Percentiles rank a stretch among this genome's conserved stretches.
These are phyloP conservation scores for Rotaria magnacalcarata DNA, from an alignment of 2,888 invertebrate genomes.

Conservation along the genomic window DNA sequence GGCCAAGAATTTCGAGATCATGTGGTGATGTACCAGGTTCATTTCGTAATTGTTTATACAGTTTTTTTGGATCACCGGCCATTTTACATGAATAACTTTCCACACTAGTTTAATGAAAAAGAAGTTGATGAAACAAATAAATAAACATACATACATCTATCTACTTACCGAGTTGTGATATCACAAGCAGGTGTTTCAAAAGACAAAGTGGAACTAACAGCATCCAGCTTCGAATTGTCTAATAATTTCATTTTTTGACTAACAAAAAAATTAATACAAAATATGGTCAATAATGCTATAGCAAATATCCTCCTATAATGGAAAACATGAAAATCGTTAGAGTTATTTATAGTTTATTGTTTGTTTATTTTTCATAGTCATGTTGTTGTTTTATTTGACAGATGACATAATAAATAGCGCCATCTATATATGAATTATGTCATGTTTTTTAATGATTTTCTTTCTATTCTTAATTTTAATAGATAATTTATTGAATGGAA, in stretches of 20 bases:
- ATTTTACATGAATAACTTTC: conserved; percentile 94
- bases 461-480: too few species aligned
- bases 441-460: too few species aligned
- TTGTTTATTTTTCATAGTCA: not conserved
- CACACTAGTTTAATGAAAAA: conserved; percentile 30
- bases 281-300: not conserved
- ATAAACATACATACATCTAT: not conserved
- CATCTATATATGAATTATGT: not conserved
- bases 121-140: not conserved
- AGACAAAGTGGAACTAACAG: conserved; percentile 41
- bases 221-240: conserved; percentile 45
- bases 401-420: not conserved
- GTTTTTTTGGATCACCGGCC: conserved; percentile 88
- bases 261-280: not conserved
- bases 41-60: conserved; percentile 78
- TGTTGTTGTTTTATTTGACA: conserved; percentile 26
- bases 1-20: conserved; percentile 67
- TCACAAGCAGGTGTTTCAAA: conserved; percentile 44
- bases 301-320: not conserved
- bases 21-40: conserved; percentile 76
- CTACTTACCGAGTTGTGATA: conserved; percentile 42
- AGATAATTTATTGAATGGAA: too few species aligned
- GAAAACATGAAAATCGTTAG: not conserved
- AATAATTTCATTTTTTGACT: conserved; percentile 40
- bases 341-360: not conserved